Evolutionary conservation across 2,113 vertebrate species (phyloP).

Genomic region (Rhabdornis inornatus): DNA sequence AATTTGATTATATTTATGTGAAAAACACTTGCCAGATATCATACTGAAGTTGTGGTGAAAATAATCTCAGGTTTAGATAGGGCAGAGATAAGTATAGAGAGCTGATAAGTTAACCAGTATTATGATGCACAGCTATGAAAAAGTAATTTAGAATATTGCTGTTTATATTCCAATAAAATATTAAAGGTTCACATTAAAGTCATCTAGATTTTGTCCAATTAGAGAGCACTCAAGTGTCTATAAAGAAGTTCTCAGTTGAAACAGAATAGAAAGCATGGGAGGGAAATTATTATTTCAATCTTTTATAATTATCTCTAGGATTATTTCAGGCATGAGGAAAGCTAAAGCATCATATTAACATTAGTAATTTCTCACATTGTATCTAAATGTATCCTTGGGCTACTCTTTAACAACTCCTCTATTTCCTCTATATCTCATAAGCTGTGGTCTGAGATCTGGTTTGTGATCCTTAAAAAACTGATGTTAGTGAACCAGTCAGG

Average conservation of each 20-base stretch:
- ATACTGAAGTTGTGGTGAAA: not conserved
- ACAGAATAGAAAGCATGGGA: not conserved
- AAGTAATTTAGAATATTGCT: not conserved
- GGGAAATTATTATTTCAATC: not conserved
- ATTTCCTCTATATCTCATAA: not conserved
- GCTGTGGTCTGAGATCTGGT: not conserved
- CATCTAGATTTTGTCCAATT: not conserved
- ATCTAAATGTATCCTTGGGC: not conserved
- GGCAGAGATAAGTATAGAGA: not conserved
- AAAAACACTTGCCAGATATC: not conserved
- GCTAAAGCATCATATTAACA: not conserved
- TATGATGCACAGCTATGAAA: not conserved
- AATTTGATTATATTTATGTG: not conserved
- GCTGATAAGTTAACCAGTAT: not conserved
- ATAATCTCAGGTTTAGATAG: not conserved
- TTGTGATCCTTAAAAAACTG: not conserved
- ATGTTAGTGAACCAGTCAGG: not conserved
- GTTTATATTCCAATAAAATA: conserved; percentile 16
- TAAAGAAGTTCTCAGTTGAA: not conserved
- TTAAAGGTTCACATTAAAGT: not conserved
- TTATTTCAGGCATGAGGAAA: not conserved
- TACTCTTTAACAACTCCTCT: not conserved
- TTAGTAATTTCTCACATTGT: not conserved
- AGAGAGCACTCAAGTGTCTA: not conserved
- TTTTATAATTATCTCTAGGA: not conserved